These are phyloP conservation scores for Spermophilus dauricus DNA, from an alignment of 2,113 vertebrate genomes.

Conservation along the genomic window DNA sequence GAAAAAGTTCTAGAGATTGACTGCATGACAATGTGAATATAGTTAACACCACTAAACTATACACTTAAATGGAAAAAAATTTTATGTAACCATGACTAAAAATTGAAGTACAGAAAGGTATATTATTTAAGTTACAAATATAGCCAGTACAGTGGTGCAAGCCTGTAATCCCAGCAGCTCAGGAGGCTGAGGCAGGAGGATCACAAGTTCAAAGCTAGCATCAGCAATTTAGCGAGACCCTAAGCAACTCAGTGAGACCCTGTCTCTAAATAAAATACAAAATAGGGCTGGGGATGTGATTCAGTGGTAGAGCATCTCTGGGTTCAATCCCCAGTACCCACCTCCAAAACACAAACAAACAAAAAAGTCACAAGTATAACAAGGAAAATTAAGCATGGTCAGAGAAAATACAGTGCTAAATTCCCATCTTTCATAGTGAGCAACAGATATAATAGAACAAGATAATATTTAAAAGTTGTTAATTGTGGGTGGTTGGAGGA, in stretches of 20 bases:
- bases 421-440: background rate
- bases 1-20: background rate
- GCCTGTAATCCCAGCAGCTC: no score
- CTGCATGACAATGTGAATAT: background rate
- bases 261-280: no score
- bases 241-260: no score
- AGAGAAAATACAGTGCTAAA: background rate
- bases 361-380: background rate
- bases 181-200: no score
- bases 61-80: background rate
- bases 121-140: background rate
- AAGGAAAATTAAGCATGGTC: constrained; percentile 20
- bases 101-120: background rate
- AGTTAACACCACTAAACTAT: background rate
- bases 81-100: background rate
- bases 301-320: no score
- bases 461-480: constrained; percentile 28
- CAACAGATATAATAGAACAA: background rate
- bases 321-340: no score
- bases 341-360: no score
- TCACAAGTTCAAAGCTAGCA: no score
- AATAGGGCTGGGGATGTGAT: no score
- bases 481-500: background rate
- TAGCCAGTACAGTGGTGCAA: background rate
- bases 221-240: no score